Base-by-base conservation (phyloP, 2,888 invertebrate species). In the Bhutanitis thaidina region DNA sequence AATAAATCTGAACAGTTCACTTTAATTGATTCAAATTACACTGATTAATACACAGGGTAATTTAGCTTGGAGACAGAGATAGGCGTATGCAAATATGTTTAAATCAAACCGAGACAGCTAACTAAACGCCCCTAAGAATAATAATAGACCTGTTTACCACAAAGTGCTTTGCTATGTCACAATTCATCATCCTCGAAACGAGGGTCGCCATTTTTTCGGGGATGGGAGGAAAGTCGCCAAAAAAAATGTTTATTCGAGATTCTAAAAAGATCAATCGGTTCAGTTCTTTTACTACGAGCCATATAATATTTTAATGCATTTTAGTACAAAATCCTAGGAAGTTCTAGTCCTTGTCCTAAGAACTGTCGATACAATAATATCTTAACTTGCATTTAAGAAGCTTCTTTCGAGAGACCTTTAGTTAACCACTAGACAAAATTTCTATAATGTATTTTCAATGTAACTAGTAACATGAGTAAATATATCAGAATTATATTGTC, bases 111-210 rank as follows among this genome's bases (percentile, higher is more conserved):
- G 39, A 45, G 55, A 54, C 50, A 45, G 50, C 54, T 47, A 57
- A 57, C 78, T 75, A 76, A 79, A 79, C 71, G 74, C 69, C 65
- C 38, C 69, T 71, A 77, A 79, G 77, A 80, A 82, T 79, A 77
- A 82, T 79, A 82, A 80, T 75, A 72, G 77, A 68, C 61, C 70
- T 75, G 77, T 79, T 80, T 77, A 77, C 78, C 74, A 62, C 78
- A 80, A 80, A 88, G 87, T 87, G 87, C 86, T 85, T 86, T 84
- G 77, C 80, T 76, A 60, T 88, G 87, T 87, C 83, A 66, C 74
- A 75, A 83, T 87, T 86, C 80, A 84, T 88, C 87, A 86, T 83
- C 41, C 44, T 51, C 39, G n/a, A 35, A 35, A 35, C 15, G 39
- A 13, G 40, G 36, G 13, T 67, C 65, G 53, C 62, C 64, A 14